Evolutionary conservation across 2,797 vertebrate species (phyloP).

Genomic region (Esox lucius): DNA sequence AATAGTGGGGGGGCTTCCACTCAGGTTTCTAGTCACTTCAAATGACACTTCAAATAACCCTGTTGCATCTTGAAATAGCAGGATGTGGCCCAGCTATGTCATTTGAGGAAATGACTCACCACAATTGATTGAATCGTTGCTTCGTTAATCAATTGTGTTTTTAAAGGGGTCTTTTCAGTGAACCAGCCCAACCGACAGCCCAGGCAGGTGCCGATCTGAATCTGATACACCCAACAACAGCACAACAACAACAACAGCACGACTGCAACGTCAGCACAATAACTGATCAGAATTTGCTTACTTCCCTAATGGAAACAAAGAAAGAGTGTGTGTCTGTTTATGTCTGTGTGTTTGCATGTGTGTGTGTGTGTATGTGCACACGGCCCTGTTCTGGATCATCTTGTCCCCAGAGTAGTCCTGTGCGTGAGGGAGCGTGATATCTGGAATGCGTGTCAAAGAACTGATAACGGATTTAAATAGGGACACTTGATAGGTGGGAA

Average conservation of each 20-base stretch:
- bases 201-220: not conserved
- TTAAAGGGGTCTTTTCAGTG: not conserved
- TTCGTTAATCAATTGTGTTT: constrained; percentile 2
- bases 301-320: not conserved
- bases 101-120: not conserved
- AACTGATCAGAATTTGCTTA: not conserved
- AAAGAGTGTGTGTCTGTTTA: not conserved
- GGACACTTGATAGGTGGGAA: not conserved
- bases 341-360: constrained; percentile 13
- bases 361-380: constrained; percentile 2
- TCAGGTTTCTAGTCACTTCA: not conserved
- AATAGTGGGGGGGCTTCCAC: not conserved
- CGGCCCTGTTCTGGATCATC: constrained; percentile 17
- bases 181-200: not conserved
- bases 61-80: constrained; percentile 9
- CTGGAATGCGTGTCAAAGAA: constrained; percentile 13
- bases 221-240: not conserved
- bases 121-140: not conserved
- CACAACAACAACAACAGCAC: not conserved
- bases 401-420: constrained; percentile 16
- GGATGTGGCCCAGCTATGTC: constrained; percentile 4
- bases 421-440: constrained; percentile 4
- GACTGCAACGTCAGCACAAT: too few relatives aligned
- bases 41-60: constrained; percentile 42
- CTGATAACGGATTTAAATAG: constrained; percentile 17